Evolutionary conservation across 1,140 invertebrate species (phyloP).

Genomic region (Melitaea cinxia): DNA sequence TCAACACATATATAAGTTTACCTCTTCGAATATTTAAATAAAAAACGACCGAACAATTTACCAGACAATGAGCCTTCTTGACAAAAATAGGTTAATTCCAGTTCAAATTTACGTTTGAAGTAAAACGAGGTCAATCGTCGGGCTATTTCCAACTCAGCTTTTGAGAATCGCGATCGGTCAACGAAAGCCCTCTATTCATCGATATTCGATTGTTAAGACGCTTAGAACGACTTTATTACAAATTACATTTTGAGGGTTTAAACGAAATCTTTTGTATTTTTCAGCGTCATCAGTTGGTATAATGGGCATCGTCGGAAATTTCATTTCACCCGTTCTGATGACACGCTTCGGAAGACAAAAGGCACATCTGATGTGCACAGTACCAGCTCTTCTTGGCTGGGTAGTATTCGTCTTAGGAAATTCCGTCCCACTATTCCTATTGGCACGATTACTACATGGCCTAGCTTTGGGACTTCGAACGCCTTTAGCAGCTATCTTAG

Average conservation of each 20-base stretch:
- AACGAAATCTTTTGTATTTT: conserved; percentile 34
- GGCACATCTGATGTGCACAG: conserved; percentile 64
- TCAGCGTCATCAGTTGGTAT: conserved; percentile 68
- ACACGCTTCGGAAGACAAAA: conserved; percentile 67
- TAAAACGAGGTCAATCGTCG: neutral
- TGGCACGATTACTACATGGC: conserved; percentile 67
- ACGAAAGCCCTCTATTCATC: neutral
- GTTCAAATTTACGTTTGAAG: neutral
- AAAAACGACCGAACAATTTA: neutral
- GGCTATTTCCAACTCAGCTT: neutral
- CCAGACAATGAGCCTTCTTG: neutral
- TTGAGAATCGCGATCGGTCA: neutral
- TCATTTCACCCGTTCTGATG: conserved; percentile 72
- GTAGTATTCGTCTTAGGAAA: conserved; percentile 65
- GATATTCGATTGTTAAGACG: conserved; percentile 2
- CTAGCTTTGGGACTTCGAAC: conserved; percentile 66
- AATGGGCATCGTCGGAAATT: conserved; percentile 74
- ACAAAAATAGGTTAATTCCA: neutral
- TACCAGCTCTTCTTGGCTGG: conserved; percentile 71
- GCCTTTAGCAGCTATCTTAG: conserved; percentile 69
- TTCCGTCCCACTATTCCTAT: conserved; percentile 59
- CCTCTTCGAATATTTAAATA: neutral
- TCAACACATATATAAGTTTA: no score
- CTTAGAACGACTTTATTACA: neutral
- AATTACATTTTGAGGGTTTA: neutral